Conservation (phyloP, 2,113 vertebrate species). For the Eira barbara region DNA sequence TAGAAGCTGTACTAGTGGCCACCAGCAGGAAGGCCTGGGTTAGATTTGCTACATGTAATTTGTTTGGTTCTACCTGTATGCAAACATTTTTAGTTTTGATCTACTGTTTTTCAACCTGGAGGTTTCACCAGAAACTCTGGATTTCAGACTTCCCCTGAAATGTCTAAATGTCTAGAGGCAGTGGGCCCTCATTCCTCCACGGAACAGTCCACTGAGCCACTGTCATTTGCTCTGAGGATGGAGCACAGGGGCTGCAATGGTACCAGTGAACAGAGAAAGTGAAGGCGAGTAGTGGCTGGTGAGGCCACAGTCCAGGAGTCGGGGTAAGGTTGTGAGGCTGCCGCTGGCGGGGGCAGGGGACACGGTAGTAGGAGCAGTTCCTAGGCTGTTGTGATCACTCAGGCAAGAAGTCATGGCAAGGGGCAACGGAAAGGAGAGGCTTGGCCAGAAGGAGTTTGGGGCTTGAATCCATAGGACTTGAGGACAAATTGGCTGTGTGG, state of each 20-base stretch:
- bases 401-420: neutral
- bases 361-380: accelerated
- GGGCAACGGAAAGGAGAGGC: neutral
- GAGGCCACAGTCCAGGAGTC: neutral
- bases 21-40: neutral
- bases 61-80: slow-evolving; percentile 15
- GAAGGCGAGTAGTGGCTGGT: neutral
- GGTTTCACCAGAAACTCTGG: slow-evolving; percentile 28
- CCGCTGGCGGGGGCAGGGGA: accelerated
- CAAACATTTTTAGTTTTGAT: slow-evolving; percentile 41
- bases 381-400: neutral
- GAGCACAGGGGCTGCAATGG: neutral
- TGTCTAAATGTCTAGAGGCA: neutral
- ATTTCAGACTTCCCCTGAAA: slow-evolving; percentile 4
- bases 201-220: neutral
- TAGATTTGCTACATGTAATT: neutral
- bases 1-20: neutral
- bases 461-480: neutral
- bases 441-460: neutral
- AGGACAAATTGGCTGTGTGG: neutral
- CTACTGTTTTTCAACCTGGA: slow-evolving; percentile 49
- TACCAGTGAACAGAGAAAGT: neutral
- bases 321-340: neutral
- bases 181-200: neutral
- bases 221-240: neutral